phyloP scores from a whole-genome alignment of 2,113 vertebrate species.

The Lycaon pictus region DNA sequence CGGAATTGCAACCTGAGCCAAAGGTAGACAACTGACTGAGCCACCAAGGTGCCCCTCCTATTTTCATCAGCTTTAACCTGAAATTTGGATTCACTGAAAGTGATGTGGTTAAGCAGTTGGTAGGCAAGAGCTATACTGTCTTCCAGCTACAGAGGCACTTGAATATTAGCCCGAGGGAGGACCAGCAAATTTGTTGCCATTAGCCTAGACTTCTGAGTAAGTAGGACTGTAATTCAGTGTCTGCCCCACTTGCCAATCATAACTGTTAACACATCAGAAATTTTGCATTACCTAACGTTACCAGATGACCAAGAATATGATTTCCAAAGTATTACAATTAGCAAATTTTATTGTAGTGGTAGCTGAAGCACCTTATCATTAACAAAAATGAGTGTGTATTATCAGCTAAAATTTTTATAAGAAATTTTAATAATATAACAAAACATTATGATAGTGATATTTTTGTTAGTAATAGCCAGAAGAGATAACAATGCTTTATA shows the following conservation, averaged over 20 bases:
- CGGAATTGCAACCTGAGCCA: neutral
- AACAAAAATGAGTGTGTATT: neutral
- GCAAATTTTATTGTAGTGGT: neutral
- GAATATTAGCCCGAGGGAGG: neutral
- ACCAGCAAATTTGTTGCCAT: neutral
- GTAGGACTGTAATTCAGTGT: neutral
- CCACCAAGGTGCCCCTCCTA: neutral
- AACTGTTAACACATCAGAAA: neutral
- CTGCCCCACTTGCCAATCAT: neutral
- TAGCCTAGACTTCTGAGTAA: neutral
- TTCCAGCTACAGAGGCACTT: neutral
- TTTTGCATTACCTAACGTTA: neutral
- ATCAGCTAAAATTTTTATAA: neutral
- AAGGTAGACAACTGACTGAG: neutral
- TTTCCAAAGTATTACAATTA: neutral
- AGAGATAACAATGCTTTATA: neutral
- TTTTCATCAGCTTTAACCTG: neutral
- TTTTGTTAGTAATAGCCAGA: neutral
- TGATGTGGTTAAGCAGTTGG: neutral
- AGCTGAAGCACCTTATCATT: neutral
- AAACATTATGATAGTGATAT: neutral
- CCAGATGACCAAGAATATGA: neutral
- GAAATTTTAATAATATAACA: neutral
- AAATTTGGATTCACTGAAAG: neutral
- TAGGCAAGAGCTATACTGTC: rapidly evolving